Base-by-base conservation (phyloP, 2,888 invertebrate genomes). In the Ochropleura leucogaster region DNA sequence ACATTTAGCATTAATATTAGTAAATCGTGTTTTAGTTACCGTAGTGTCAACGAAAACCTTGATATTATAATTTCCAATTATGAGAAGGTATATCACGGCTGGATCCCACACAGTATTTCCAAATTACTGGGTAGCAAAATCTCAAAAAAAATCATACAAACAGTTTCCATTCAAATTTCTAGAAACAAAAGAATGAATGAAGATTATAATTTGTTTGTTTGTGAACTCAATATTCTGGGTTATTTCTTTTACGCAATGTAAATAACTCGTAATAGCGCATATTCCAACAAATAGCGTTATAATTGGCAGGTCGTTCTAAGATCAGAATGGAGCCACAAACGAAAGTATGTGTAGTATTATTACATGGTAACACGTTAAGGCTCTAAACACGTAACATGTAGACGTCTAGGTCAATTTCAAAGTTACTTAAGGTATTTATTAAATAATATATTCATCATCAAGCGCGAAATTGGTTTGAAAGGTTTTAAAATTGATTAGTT, bases 221-320 rank as follows among this genome's bases (percentile, higher is more conserved):
- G 74, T 53, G 62, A 65, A 77, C 18, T 59, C 30, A 40, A 46
- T 68, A 30, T 79, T 70, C 30, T 65, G 42, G 20, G 72, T 46
- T 71, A 51, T 77, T 68, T 74, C 65, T 55, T 79, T 85, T 88
- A 79, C 77, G 78, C 80, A 77, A 87, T 84, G 72, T 79, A 83
- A 83, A 80, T 83, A 84, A 80, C 79, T 82, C 76, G 84, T 87
- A 89, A 86, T 88, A 87, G 83, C 85, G 82, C 82, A 80, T 79
- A 82, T 90, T 90, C 89, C 86, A 89, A 86, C 91, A 92, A 92
- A 93, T 93, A 89, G 89, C 91, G 89, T 92, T 92, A 91, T 93
- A 94, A 93, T 93, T 91, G 92, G 85, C 70, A 78, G 72, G 77
- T 80, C 84, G 85, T 89, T 86, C 83, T 79, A 80, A 82, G 84